Conservation (phyloP, 2,113 vertebrate species). For the Coregonus clupeaformis region DNA sequence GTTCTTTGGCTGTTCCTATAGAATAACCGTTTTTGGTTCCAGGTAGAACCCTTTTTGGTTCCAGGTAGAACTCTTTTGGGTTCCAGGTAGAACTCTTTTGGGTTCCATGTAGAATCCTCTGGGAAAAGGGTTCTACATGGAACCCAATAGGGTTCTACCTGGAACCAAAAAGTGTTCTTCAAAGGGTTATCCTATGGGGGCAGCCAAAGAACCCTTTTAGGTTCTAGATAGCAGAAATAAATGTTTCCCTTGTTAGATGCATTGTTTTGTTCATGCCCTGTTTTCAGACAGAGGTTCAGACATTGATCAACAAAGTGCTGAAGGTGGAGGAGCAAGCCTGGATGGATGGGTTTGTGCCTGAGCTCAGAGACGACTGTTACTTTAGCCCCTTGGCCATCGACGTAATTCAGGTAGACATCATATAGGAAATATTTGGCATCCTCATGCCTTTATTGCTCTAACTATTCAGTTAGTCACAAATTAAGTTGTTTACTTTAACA, state of each 20-base stretch:
- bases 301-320: conserved; percentile 64
- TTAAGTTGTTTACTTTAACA: background rate
- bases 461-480: background rate
- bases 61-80: no score
- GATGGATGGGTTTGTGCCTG: conserved; percentile 69
- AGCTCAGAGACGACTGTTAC: conserved; percentile 70
- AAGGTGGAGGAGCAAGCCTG: conserved; percentile 70
- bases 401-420: conserved; percentile 82
- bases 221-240: background rate
- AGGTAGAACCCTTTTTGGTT: no score
- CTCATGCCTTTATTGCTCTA: background rate
- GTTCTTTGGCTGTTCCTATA: no score
- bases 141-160: background rate
- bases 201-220: no score
- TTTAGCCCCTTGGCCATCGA: conserved; percentile 80
- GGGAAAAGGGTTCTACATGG: no score
- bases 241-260: background rate
- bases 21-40: no score
- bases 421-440: background rate
- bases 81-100: no score
- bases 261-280: background rate
- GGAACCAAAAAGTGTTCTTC: background rate
- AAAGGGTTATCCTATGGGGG: background rate
- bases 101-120: no score
- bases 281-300: conserved; percentile 52